A percentile compares a stretch with the other conserved stretches of the same genome.
These are phyloP conservation scores for Bambusicola thoracicus DNA, from an alignment of 2,113 vertebrate genomes.

Conservation along the genomic window DNA sequence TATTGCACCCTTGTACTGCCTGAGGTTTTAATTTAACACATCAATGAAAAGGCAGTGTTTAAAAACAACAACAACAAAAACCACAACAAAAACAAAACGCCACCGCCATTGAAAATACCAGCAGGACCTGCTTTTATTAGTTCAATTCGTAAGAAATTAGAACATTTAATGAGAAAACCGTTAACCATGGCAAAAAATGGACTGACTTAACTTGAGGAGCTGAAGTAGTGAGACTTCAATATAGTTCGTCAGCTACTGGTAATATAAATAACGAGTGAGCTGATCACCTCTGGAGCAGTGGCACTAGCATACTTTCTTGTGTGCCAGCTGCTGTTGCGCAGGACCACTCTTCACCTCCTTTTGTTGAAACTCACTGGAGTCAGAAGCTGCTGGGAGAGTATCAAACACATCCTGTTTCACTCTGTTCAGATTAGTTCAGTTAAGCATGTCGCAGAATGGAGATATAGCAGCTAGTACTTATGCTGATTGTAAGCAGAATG, in stretches of 20 bases:
- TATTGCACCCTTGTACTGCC: constrained; percentile 70
- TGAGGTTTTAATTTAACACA: constrained; percentile 86
- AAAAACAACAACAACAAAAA: not conserved
- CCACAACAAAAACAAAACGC: not conserved
- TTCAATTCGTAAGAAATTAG: constrained; percentile 79
- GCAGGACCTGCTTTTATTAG: constrained; percentile 79
- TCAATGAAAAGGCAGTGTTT: constrained; percentile 76
- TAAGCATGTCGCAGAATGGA: not conserved
- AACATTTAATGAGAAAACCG: constrained; percentile 81
- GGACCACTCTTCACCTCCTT: not conserved
- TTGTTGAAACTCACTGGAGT: not conserved
- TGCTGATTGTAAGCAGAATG: not conserved
- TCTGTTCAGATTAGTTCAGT: not conserved
- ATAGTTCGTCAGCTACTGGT: constrained; percentile 69
- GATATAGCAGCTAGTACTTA: not conserved
- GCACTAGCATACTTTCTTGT: not conserved
- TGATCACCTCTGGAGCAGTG: constrained; percentile 17
- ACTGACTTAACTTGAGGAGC: constrained; percentile 68
- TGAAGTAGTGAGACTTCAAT: constrained; percentile 70
- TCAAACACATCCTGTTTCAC: not conserved
- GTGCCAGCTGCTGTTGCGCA: not conserved
- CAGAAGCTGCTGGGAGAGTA: not conserved
- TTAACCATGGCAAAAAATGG: constrained; percentile 78
- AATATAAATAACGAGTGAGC: constrained; percentile 40
- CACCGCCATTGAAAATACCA: constrained; percentile 48